Evolutionary conservation across 53 echinoderm and acorn worm genomes (phyloP).

Genomic region (Patiria pectinifera): DNA sequence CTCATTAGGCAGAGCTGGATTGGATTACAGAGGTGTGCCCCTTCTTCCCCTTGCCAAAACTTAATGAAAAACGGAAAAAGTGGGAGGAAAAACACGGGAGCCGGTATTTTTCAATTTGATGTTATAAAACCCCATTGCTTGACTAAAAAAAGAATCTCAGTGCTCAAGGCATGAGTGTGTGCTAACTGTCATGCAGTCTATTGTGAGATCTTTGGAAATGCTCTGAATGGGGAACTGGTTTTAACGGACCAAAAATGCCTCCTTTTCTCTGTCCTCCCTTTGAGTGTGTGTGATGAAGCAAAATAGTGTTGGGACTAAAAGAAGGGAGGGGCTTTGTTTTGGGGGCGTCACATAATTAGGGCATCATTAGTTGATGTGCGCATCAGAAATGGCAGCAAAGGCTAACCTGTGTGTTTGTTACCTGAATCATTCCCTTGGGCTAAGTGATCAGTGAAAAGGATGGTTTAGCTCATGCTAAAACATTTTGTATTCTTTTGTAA

Average conservation of each 20-base stretch:
- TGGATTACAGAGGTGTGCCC: constrained; percentile 46
- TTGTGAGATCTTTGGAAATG: constrained; percentile 16
- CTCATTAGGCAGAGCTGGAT: constrained; percentile 47
- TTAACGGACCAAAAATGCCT: not conserved
- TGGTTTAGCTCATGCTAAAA: not conserved
- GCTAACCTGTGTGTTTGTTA: not conserved
- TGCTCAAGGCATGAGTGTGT: not conserved
- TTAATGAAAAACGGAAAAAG: constrained; percentile 46
- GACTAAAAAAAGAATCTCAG: not conserved
- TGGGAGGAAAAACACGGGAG: not conserved
- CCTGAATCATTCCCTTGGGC: not conserved
- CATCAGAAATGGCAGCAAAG: not conserved
- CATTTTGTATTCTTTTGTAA: not conserved
- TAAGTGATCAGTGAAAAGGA: not conserved
- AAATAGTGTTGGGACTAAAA: not conserved
- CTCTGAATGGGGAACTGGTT: not conserved
- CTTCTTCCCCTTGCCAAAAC: constrained; percentile 10
- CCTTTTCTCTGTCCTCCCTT: constrained; percentile 1
- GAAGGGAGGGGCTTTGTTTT: not conserved
- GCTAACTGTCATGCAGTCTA: constrained; percentile 27
- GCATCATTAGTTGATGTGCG: not conserved
- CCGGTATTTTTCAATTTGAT: constrained; percentile 5
- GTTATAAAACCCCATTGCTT: not conserved
- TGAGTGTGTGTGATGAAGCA: constrained; percentile 28
- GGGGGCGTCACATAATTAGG: constrained; percentile 12